A percentile compares a stretch with the other conserved stretches of the same genome.
Conservation (phyloP, 2,888 invertebrate species). For the Bugula neritina region DNA sequence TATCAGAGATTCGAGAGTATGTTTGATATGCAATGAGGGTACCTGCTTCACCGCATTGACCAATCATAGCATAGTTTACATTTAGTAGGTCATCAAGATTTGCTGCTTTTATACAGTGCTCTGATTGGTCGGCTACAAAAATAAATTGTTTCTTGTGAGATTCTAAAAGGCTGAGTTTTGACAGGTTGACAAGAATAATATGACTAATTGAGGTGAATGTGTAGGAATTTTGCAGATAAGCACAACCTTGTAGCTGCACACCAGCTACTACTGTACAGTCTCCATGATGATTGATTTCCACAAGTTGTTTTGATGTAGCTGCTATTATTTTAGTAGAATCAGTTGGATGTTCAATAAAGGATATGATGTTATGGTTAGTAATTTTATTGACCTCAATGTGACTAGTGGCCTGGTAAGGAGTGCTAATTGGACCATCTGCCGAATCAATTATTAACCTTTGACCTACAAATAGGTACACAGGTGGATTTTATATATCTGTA, state of each 20-base stretch:
- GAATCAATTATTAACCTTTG: too few relatives aligned
- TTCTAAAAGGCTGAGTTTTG: background rate
- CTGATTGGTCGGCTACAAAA: background rate
- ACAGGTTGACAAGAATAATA: background rate
- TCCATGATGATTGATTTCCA: background rate
- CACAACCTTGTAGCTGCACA: background rate
- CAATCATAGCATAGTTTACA: background rate
- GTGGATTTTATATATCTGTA: too few relatives aligned
- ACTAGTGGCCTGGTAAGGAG: too few relatives aligned
- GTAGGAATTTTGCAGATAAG: background rate
- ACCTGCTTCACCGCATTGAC: background rate
- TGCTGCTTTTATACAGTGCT: background rate
- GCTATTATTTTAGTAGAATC: background rate
- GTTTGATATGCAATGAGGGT: too few relatives aligned
- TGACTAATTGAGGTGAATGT: background rate
- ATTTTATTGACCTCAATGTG: too few relatives aligned
- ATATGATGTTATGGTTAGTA: too few relatives aligned
- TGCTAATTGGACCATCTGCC: too few relatives aligned
- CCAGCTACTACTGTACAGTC: background rate
- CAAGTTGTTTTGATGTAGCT: background rate
- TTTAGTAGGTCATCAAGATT: background rate
- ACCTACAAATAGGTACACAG: too few relatives aligned
- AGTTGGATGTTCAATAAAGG: background rate
- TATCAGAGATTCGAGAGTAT: too few relatives aligned
- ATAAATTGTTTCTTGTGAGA: background rate